These are phyloP conservation scores for Pseudochaenichthys georgianus DNA, from an alignment of 2,797 vertebrate species.

Conservation along the genomic window DNA sequence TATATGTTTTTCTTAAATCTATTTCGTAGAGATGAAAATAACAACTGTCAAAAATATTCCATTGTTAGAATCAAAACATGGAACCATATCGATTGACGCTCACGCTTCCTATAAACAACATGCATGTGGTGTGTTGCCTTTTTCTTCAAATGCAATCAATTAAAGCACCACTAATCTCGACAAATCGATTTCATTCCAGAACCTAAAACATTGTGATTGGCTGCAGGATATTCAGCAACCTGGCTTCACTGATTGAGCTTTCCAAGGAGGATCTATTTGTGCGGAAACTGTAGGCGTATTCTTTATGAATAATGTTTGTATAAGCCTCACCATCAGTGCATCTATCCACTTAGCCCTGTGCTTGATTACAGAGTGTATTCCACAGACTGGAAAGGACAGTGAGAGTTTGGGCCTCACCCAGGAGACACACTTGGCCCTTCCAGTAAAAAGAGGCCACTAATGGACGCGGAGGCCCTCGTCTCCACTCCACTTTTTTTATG, in stretches of 20 bases:
- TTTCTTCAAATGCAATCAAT: conserved; percentile 5
- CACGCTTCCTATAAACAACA: background rate
- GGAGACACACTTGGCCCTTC: conserved; percentile 90
- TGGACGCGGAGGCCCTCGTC: conserved; percentile 86
- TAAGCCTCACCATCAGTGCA: conserved; percentile 54
- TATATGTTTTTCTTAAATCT: no score
- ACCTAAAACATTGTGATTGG: conserved; percentile 1
- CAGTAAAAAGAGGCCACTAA: conserved; percentile 92
- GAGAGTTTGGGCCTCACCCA: conserved; percentile 78
- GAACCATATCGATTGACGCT: no score
- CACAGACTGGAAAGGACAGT: conserved; percentile 69
- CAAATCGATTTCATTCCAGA: conserved; percentile 11
- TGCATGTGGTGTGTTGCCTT: background rate
- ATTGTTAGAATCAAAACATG: no score
- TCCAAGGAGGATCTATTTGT: conserved; percentile 41
- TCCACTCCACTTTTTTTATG: conserved; percentile 84
- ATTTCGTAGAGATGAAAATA: no score
- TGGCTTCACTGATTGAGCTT: conserved; percentile 21
- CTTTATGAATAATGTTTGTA: conserved; percentile 67
- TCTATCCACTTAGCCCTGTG: conserved; percentile 69
- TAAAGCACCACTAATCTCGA: conserved; percentile 6
- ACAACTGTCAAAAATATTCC: no score
- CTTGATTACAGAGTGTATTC: conserved; percentile 75
- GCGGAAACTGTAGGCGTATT: conserved; percentile 43
- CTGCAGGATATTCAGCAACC: conserved; percentile 9